These are phyloP conservation scores for Melolontha melolontha DNA, from an alignment of 2,888 invertebrate genomes.

Conservation along the genomic window DNA sequence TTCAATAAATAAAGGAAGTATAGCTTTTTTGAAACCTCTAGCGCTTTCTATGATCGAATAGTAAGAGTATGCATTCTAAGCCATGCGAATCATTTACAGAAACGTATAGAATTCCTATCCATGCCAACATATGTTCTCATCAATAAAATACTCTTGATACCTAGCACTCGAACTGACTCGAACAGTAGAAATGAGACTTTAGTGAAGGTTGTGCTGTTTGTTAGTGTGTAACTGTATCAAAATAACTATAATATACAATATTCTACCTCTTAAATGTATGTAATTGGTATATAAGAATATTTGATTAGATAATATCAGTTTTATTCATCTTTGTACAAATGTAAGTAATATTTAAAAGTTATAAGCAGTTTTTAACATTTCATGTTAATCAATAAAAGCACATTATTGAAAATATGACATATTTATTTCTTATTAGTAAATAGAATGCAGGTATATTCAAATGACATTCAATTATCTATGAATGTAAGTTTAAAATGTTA, in stretches of 20 bases:
- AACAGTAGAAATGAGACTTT: conserved; percentile 4
- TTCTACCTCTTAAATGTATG: conserved; percentile 27
- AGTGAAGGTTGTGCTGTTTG: conserved; percentile 18
- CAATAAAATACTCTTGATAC: conserved; percentile 9
- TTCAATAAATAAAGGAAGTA: too few relatives aligned
- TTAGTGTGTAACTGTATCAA: background rate
- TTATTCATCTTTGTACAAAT: conserved; percentile 8
- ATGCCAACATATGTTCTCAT: conserved; percentile 7
- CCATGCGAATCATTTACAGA: conserved; percentile 18
- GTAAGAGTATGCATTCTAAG: background rate
- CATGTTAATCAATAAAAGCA: background rate
- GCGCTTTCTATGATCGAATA: conserved; percentile 23
- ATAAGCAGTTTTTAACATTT: too few relatives aligned
- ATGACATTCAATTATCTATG: background rate
- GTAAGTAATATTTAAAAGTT: conserved; percentile 11
- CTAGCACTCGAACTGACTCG: background rate
- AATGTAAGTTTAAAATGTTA: background rate
- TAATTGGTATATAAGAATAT: conserved; percentile 5
- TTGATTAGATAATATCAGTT: conserved; percentile 11
- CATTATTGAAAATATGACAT: too few relatives aligned
- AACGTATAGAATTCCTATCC: background rate
- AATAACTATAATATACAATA: background rate
- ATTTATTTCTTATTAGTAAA: too few relatives aligned
- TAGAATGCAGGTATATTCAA: background rate
- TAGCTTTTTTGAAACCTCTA: background rate